These are phyloP conservation scores for Argentina silus DNA, from an alignment of 2,797 vertebrate genomes.

Conservation along the genomic window DNA sequence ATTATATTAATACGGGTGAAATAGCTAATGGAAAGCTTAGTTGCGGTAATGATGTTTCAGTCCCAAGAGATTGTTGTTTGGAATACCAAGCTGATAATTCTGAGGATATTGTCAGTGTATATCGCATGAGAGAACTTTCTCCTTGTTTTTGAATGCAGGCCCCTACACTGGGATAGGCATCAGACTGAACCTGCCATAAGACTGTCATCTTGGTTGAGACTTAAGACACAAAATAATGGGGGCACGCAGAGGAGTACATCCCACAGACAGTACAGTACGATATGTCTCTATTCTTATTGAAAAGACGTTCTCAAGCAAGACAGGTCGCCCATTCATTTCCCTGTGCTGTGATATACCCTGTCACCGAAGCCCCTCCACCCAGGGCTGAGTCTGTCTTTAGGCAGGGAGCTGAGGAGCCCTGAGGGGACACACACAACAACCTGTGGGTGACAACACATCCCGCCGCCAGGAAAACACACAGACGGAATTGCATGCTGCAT, in stretches of 20 bases:
- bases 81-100: background rate
- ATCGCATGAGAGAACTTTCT: background rate
- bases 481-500: background rate
- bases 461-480: background rate
- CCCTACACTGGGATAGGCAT: background rate
- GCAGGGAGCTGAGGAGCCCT: slow-evolving; percentile 26
- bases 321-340: slow-evolving; percentile 2
- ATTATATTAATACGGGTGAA: slow-evolving; percentile 9
- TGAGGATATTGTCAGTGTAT: background rate
- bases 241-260: background rate
- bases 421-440: slow-evolving; percentile 8
- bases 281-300: background rate
- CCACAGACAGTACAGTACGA: background rate
- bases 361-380: background rate
- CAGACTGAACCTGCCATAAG: background rate
- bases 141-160: background rate
- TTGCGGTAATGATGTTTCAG: background rate
- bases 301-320: background rate
- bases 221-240: background rate
- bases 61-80: background rate
- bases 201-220: background rate
- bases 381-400: slow-evolving; percentile 4
- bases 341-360: background rate
- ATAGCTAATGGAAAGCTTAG: slow-evolving; percentile 19
- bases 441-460: background rate